These are phyloP conservation scores for Phymanthus crucifer DNA, from an alignment of 92 coral and sea anemone genomes.

Conservation along the genomic window DNA sequence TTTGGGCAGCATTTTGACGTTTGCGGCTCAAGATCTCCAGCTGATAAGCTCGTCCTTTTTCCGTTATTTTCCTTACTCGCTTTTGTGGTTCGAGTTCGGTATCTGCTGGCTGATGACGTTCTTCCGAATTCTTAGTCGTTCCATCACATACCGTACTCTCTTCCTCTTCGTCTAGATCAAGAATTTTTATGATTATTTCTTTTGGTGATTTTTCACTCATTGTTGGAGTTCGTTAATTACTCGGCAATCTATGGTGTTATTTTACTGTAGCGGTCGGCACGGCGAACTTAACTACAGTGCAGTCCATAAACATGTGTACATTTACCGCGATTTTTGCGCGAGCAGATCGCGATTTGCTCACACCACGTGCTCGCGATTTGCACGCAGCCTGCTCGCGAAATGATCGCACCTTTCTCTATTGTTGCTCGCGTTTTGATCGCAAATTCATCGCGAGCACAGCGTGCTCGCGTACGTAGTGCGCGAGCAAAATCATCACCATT, in stretches of 20 bases:
- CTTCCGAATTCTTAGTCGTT: neutral
- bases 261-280: conserved; percentile 26
- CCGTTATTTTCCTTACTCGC: conserved; percentile 7
- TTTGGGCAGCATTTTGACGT: conserved; percentile 10
- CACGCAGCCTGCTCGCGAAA: no score
- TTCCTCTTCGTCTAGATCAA: neutral
- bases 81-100: neutral
- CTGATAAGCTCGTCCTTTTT: conserved; percentile 18
- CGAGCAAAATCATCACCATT: no score
- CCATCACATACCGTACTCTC: neutral
- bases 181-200: neutral
- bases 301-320: no score
- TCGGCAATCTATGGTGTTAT: conserved; percentile 24
- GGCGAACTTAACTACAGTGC: no score
- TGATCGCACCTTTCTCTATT: no score
- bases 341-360: no score
- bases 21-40: neutral
- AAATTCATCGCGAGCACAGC: no score
- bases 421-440: no score
- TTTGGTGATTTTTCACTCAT: neutral
- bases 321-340: no score
- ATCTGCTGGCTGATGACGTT: neutral
- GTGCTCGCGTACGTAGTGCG: no score
- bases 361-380: no score
- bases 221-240: conserved; percentile 4